Base-by-base conservation (phyloP, 2,888 invertebrate species). In the Ecdyonurus torrentis region DNA sequence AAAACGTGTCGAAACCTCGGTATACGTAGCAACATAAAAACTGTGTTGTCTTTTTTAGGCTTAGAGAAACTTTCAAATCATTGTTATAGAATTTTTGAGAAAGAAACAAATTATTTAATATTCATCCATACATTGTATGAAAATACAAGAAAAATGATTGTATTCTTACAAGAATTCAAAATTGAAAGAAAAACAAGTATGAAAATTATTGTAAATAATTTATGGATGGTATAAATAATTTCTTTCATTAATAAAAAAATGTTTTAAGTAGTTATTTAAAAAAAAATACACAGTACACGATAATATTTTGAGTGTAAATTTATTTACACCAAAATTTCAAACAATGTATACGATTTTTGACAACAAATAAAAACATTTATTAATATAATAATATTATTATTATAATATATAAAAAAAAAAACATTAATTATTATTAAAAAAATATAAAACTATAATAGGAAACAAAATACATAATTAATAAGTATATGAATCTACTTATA, bases 331-430 rank as follows among this genome's bases (percentile, higher is more conserved):
- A 55, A 55, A 55, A 55, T 55, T n/a, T 55, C n/a, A 55, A 63
- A 63, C 59, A 63, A 63, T 63, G 63, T 63, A 63, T 63, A 63
- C 63, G 63, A 63, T 63, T 63, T 63, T 63, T 63, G 63, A 63
- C 55, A 55, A 55, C 55, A 55, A 55, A 22, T 20, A 18, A 7
- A 7, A 10, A 55, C 20, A 20, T 18, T 18, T 20, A 55, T 18
- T 22, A 55, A 18, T 10, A 10, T 55, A 55, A 20, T 10, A 55
- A 37, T 10, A 37, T 10, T 37, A 37, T 37, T 37, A 37, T 10
- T 37, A 37, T 10, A 10, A 37, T 10, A 37, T 37, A 37, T 37
- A 10, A 37, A 15, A 37, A 37, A 37, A 37, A 37, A 37, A 37
- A 37, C n/a, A n/a, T n/a, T n/a, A n/a, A n/a, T n/a, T n/a, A n/a